A percentile compares a stretch with the other conserved stretches of the same genome.
These are phyloP conservation scores for Menidia beryllina DNA, from an alignment of 2,113 vertebrate genomes.

Conservation along the genomic window DNA sequence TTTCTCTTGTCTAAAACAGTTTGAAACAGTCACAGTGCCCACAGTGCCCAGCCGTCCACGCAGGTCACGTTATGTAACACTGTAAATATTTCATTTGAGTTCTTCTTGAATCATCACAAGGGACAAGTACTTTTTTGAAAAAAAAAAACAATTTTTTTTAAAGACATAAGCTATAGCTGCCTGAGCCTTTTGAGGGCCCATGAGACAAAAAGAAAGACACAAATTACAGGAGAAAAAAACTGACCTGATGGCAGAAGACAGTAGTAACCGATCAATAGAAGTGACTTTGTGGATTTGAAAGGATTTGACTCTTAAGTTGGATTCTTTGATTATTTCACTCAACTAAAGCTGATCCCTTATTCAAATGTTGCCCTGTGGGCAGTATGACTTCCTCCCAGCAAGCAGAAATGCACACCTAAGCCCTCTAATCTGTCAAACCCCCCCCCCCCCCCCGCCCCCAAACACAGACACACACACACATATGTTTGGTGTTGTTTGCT, in stretches of 20 bases:
- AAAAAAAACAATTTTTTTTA: background rate
- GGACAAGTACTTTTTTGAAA: too few species aligned
- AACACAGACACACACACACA: too few species aligned
- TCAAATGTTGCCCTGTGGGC: slow-evolving; percentile 26
- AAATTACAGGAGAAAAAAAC: slow-evolving; percentile 7
- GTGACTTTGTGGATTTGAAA: too few species aligned
- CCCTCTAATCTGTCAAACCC: background rate
- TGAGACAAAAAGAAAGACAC: slow-evolving; percentile 5
- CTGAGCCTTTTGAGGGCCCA: background rate
- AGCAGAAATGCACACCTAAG: background rate
- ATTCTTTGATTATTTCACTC: slow-evolving; percentile 27
- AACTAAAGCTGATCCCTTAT: slow-evolving; percentile 22
- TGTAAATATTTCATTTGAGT: too few species aligned
- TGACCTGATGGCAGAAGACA: slow-evolving; percentile 4
- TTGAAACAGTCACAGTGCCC: too few species aligned
- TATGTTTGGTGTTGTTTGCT: slow-evolving; percentile 27
- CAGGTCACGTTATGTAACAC: too few species aligned
- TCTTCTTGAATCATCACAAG: too few species aligned
- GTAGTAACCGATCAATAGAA: too few species aligned
- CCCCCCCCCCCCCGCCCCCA: too few species aligned
- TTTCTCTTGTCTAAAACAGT: background rate
- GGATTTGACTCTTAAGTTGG: too few species aligned
- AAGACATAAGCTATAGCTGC: too few species aligned
- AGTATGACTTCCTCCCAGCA: background rate
- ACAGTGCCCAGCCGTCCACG: too few species aligned